Percentiles rank a stretch among this genome's conserved stretches.
These are phyloP conservation scores for Pterostichus madidus DNA, from an alignment of 2,888 invertebrate species.

Conservation along the genomic window DNA sequence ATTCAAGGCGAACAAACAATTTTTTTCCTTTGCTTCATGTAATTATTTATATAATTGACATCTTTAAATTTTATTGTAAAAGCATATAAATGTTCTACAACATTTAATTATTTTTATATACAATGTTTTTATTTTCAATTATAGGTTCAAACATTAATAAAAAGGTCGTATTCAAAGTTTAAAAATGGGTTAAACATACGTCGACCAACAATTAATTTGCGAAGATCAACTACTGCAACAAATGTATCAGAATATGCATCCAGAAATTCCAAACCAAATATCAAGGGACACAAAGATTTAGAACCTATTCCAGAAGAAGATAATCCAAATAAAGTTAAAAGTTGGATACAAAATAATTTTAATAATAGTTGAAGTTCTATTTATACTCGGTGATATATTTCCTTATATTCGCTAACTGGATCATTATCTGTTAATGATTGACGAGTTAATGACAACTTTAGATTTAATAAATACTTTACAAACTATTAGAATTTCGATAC, in stretches of 20 bases:
- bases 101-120: no score
- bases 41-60: neutral
- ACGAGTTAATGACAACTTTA: no score
- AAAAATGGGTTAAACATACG: conserved; percentile 1
- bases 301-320: conserved; percentile 51
- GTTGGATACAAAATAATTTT: conserved; percentile 53
- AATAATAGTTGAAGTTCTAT: conserved; percentile 11
- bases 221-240: conserved; percentile 57
- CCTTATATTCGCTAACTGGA: neutral
- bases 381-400: neutral
- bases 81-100: no score
- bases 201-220: conserved; percentile 33
- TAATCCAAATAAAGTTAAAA: conserved; percentile 13
- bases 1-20: no score
- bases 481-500: no score
- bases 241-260: conserved; percentile 51
- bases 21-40: no score
- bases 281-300: conserved; percentile 28
- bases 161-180: conserved; percentile 15
- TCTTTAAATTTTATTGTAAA: no score
- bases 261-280: neutral
- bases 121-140: neutral
- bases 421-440: no score
- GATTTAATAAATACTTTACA: no score
- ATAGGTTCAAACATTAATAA: conserved; percentile 50